Evolutionary conservation across 2,797 vertebrate species (phyloP).

Genomic region (Notoglanidium macrostoma): DNA sequence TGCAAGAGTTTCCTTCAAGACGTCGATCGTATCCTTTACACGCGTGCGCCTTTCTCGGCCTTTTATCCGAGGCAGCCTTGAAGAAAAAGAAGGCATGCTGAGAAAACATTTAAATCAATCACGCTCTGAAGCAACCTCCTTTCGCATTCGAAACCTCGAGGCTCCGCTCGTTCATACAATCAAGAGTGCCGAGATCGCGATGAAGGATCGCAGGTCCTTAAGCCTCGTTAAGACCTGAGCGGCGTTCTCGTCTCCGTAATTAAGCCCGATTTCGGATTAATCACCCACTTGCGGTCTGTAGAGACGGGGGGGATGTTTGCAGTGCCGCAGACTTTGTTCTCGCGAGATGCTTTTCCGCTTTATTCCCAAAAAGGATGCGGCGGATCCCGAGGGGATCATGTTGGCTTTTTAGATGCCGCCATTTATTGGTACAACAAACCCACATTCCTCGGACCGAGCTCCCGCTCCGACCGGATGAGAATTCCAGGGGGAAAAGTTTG

Average conservation of each 20-base stretch:
- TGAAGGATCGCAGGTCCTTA: conserved; percentile 35
- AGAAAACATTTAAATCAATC: conserved; percentile 37
- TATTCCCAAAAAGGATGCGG: neutral
- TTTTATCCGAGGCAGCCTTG: neutral
- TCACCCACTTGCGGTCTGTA: conserved; percentile 67
- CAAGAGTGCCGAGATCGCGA: conserved; percentile 13
- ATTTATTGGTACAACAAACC: neutral
- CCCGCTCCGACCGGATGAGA: neutral
- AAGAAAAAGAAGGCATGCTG: neutral
- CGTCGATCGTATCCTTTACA: neutral
- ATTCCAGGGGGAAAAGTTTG: neutral
- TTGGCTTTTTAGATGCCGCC: neutral
- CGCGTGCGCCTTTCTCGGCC: neutral
- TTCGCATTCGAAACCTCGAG: conserved; percentile 12
- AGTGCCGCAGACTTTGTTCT: conserved; percentile 7
- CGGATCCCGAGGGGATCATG: neutral
- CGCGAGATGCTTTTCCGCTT: neutral
- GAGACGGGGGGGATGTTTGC: neutral
- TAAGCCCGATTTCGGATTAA: conserved; percentile 71
- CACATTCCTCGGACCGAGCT: neutral
- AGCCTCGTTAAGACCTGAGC: conserved; percentile 31
- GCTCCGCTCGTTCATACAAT: conserved; percentile 5
- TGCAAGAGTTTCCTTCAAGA: neutral
- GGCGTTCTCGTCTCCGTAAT: conserved; percentile 68
- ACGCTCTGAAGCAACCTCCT: neutral